These are phyloP conservation scores for Hippocampus mohnikei DNA, from an alignment of 2,113 vertebrate species.

Conservation along the genomic window DNA sequence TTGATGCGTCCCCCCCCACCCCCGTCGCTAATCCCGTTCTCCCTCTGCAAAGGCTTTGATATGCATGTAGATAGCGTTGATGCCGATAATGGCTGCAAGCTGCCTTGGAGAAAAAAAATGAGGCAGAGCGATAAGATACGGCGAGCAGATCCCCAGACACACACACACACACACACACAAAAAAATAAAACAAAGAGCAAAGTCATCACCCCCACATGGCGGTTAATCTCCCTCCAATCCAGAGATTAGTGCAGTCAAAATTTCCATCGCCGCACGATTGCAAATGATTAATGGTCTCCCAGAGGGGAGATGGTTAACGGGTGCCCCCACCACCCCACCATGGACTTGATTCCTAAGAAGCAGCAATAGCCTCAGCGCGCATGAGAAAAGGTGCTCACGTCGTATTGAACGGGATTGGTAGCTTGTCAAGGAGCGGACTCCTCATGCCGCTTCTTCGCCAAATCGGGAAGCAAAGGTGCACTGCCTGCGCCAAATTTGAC, in stretches of 20 bases:
- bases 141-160: constrained; percentile 46
- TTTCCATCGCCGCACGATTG: constrained; percentile 15
- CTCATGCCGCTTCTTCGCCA: not conserved
- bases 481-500: constrained; percentile 13
- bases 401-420: not conserved
- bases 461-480: too few relatives aligned
- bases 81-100: constrained; percentile 44
- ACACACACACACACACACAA: too few relatives aligned
- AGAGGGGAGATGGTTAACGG: constrained; percentile 31
- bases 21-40: constrained; percentile 50
- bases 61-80: constrained; percentile 57
- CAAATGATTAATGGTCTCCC: constrained; percentile 57
- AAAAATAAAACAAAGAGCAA: constrained; percentile 51
- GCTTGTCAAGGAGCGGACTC: not conserved
- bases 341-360: not conserved
- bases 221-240: constrained; percentile 62
- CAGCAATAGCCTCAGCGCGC: not conserved
- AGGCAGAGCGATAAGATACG: constrained; percentile 60
- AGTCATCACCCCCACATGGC: constrained; percentile 54
- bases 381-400: too few relatives aligned
- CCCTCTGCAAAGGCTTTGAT: constrained; percentile 63
- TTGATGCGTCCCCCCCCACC: constrained; percentile 23
- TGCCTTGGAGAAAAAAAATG: constrained; percentile 52
- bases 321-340: not conserved
- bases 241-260: constrained; percentile 56